Conservation (phyloP, 2,797 vertebrate genomes). For the Fistularia commersonii region DNA sequence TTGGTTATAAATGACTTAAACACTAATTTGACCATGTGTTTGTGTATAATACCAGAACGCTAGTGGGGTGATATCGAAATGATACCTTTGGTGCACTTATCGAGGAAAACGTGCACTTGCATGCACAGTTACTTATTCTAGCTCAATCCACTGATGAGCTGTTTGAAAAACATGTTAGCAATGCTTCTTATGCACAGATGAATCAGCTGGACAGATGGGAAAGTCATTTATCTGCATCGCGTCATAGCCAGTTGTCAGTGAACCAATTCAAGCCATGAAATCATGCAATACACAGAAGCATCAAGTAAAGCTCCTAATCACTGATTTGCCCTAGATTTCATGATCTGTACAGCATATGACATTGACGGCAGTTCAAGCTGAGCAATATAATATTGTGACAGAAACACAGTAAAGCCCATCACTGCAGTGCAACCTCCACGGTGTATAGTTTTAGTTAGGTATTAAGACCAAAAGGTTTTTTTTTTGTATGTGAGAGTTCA, state of each 20-base stretch:
- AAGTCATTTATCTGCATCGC: slow-evolving; percentile 3
- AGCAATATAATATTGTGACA: too few relatives aligned
- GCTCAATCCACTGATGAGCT: not conserved
- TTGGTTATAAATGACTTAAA: slow-evolving; percentile 7
- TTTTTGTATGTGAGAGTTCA: not conserved
- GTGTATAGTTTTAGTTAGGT: too few relatives aligned
- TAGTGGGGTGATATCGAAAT: not conserved
- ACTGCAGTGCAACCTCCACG: too few relatives aligned
- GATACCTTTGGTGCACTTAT: slow-evolving; percentile 1
- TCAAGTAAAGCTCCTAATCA: not conserved
- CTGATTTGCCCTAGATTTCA: too few relatives aligned
- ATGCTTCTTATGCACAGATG: slow-evolving; percentile 3
- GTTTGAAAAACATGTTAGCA: slow-evolving; percentile 4
- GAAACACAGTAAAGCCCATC: too few relatives aligned
- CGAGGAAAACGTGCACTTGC: not conserved
- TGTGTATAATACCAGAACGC: not conserved
- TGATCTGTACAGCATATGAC: too few relatives aligned
- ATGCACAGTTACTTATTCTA: slow-evolving; percentile 13
- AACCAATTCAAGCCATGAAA: not conserved
- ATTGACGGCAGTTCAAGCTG: too few relatives aligned
- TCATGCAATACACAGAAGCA: not conserved
- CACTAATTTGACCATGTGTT: too few relatives aligned
- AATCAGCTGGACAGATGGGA: slow-evolving; percentile 3
- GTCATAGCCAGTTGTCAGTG: slow-evolving; percentile 3
- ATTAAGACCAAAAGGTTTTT: too few relatives aligned